These are phyloP conservation scores for Dryomyza anilis DNA, from an alignment of 2,888 invertebrate genomes.

Conservation along the genomic window DNA sequence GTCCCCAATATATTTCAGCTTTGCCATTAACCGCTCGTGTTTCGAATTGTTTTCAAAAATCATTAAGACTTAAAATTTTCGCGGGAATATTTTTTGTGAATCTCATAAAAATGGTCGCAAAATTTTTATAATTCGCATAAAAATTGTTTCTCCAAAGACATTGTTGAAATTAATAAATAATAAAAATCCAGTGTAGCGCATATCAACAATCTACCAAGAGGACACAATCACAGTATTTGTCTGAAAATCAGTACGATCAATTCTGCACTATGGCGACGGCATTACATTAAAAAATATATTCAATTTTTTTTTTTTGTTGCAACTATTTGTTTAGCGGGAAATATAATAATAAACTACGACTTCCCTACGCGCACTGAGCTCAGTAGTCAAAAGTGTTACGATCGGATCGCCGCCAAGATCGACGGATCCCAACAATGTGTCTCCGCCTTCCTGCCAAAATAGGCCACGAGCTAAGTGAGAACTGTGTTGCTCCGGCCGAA, in stretches of 20 bases:
- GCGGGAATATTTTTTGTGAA: too few relatives aligned
- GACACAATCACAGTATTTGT: too few relatives aligned
- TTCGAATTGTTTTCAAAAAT: too few relatives aligned
- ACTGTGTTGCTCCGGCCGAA: background rate
- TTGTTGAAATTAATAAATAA: too few relatives aligned
- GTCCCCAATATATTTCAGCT: too few relatives aligned
- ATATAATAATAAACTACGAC: slow-evolving; percentile 4
- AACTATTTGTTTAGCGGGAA: background rate
- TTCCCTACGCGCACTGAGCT: background rate
- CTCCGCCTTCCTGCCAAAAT: slow-evolving; percentile 12
- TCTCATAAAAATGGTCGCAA: too few relatives aligned
- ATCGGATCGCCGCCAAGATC: background rate
- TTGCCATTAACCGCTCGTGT: too few relatives aligned
- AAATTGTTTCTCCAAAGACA: too few relatives aligned
- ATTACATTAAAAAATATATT: slow-evolving; percentile 6
- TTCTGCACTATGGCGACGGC: background rate
- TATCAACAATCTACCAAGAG: too few relatives aligned
- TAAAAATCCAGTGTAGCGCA: too few relatives aligned
- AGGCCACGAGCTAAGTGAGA: slow-evolving; percentile 4
- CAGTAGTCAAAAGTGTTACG: background rate
- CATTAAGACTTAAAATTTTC: too few relatives aligned
- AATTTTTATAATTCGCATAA: too few relatives aligned
- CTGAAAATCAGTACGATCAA: background rate
- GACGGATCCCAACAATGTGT: slow-evolving; percentile 2
- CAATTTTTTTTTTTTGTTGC: background rate